Percentiles rank a stretch among this genome's conserved stretches.
phyloP scores from a whole-genome alignment of 2,888 invertebrate genomes.

The Cheilosia pagana region DNA sequence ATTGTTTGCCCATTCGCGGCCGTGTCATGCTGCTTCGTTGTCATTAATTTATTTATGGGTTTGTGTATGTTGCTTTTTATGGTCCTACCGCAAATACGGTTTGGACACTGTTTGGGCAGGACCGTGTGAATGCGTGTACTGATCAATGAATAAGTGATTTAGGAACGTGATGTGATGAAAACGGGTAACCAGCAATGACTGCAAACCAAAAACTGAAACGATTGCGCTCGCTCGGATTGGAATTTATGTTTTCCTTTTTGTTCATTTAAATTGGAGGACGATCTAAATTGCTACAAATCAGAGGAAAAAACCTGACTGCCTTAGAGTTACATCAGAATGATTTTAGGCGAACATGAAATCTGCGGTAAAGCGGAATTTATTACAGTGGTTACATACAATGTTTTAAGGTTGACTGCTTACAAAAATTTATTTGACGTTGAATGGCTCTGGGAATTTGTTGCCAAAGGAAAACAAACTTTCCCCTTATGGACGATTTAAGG shows the following conservation, averaged over 20 bases:
- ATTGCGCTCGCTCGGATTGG: neutral
- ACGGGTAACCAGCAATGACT: constrained; percentile 36
- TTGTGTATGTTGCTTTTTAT: constrained; percentile 40
- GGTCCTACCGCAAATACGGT: constrained; percentile 16
- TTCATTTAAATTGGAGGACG: constrained; percentile 27
- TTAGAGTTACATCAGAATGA: constrained; percentile 12
- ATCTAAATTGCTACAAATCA: constrained; percentile 34
- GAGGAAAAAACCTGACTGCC: constrained; percentile 13
- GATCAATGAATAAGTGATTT: constrained; percentile 61
- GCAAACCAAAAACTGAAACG: constrained; percentile 24
- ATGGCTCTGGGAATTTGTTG: constrained; percentile 17
- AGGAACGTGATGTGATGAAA: constrained; percentile 42
- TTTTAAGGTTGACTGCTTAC: constrained; percentile 1
- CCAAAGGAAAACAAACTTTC: neutral
- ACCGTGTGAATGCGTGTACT: constrained; percentile 34
- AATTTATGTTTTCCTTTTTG: constrained; percentile 5
- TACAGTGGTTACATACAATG: constrained; percentile 7
- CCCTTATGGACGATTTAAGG: neutral
- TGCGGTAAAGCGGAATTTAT: constrained; percentile 40
- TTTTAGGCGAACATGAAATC: constrained; percentile 48
- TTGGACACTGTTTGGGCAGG: constrained; percentile 53
- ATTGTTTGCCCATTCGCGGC: constrained; percentile 35
- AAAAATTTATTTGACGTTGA: constrained; percentile 12
- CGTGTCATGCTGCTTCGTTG: constrained; percentile 22
- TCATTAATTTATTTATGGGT: constrained; percentile 56